Percentiles rank a stretch among this genome's conserved stretches.
Evolutionary conservation across 2,797 vertebrate species (phyloP).

Genomic region (Echiichthys vipera): DNA sequence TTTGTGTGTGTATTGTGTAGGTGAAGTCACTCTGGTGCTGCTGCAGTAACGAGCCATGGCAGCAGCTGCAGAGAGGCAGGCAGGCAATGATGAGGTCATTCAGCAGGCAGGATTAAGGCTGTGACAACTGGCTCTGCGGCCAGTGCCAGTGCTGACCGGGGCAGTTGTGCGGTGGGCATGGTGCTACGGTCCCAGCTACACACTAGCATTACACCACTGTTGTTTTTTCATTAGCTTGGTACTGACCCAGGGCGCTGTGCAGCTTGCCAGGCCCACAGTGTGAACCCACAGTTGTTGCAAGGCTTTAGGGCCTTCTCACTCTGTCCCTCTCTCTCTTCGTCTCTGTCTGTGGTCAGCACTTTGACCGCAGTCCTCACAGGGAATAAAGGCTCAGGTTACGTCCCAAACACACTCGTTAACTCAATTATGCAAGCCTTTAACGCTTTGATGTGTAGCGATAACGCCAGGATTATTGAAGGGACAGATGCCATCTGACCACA

Average conservation of each 20-base stretch:
- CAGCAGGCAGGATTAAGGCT: constrained; percentile 77
- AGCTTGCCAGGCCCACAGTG: constrained; percentile 64
- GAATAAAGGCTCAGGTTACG: constrained; percentile 73
- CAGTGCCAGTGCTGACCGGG: constrained; percentile 68
- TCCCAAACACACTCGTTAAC: constrained; percentile 79
- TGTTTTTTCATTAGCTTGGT: constrained; percentile 78
- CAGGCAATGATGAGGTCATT: constrained; percentile 78
- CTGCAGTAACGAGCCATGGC: constrained; percentile 54
- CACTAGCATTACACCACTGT: constrained; percentile 69
- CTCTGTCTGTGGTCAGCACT: constrained; percentile 64
- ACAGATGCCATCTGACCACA: constrained; percentile 75
- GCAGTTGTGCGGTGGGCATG: constrained; percentile 65
- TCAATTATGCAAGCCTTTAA: constrained; percentile 77
- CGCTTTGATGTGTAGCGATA: constrained; percentile 74
- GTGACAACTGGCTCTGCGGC: constrained; percentile 78
- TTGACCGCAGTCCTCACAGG: constrained; percentile 48
- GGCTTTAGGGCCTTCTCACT: constrained; percentile 60
- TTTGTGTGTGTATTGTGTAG: constrained; percentile 25
- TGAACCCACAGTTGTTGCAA: constrained; percentile 78
- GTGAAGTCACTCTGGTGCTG: constrained; percentile 66
- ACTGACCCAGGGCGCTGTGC: constrained; percentile 38
- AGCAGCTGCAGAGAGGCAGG: constrained; percentile 57
- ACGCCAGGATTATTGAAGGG: constrained; percentile 67
- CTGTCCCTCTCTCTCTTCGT: constrained; percentile 15
- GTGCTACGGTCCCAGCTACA: constrained; percentile 51